phyloP scores from a whole-genome alignment of 2,888 invertebrate genomes.

The Serrognathus titanus region DNA sequence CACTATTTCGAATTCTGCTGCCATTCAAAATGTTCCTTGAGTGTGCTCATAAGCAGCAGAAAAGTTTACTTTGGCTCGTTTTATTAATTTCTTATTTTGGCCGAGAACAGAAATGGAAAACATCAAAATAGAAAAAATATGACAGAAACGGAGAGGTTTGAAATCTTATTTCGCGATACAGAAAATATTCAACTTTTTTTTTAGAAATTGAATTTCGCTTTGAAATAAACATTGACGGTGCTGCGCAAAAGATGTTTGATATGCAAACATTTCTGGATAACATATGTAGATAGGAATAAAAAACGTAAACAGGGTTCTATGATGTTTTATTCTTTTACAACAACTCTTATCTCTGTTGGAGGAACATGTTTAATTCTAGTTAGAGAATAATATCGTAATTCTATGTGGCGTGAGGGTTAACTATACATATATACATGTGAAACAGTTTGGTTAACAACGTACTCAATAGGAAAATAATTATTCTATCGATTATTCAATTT shows the following conservation, averaged over 20 bases:
- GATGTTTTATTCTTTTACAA: background rate
- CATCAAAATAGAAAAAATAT: constrained; percentile 27
- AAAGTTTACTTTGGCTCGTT: constrained; percentile 38
- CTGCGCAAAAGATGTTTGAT: constrained; percentile 9
- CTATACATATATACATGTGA: no score
- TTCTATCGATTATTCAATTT: no score
- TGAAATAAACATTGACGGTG: constrained; percentile 21
- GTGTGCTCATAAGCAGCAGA: constrained; percentile 18
- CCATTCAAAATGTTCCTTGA: constrained; percentile 29
- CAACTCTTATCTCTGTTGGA: no score
- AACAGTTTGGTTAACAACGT: no score
- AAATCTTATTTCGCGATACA: constrained; percentile 31
- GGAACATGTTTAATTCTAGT: background rate
- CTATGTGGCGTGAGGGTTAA: background rate
- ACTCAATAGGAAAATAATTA: no score
- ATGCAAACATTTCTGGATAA: constrained; percentile 8
- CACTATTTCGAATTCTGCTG: constrained; percentile 42
- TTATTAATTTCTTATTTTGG: constrained; percentile 32
- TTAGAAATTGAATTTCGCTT: constrained; percentile 30
- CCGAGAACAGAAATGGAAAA: background rate
- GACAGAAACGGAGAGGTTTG: constrained; percentile 22
- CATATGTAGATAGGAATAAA: constrained; percentile 2
- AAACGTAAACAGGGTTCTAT: constrained; percentile 7
- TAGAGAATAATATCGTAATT: background rate
- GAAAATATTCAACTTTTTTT: constrained; percentile 25